A percentile compares a stretch with the other conserved stretches of the same genome.
These are phyloP conservation scores for Symphodus melops DNA, from an alignment of 2,113 vertebrate genomes.

Conservation along the genomic window DNA sequence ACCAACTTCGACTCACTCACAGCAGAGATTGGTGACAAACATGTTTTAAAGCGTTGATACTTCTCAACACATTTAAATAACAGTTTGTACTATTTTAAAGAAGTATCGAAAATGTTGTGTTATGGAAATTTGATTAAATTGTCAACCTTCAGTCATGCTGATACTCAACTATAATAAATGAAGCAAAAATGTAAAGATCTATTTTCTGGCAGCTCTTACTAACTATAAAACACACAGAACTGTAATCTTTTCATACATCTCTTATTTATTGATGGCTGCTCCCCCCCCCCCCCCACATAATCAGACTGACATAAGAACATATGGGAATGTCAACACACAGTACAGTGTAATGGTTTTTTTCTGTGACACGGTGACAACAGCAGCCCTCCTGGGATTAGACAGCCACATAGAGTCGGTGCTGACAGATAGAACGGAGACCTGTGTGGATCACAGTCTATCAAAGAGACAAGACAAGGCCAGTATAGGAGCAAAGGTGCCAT, in stretches of 20 bases:
- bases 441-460: constrained; percentile 9
- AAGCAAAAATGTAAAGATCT: too few relatives aligned
- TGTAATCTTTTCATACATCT: background rate
- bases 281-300: too few relatives aligned
- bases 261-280: background rate
- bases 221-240: background rate
- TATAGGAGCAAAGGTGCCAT: background rate
- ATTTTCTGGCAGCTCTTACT: background rate
- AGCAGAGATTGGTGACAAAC: too few relatives aligned
- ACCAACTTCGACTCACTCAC: too few relatives aligned
- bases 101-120: too few relatives aligned
- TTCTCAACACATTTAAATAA: too few relatives aligned
- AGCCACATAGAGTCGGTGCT: constrained; percentile 4
- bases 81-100: too few relatives aligned
- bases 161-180: too few relatives aligned
- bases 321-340: background rate
- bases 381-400: background rate
- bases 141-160: too few relatives aligned
- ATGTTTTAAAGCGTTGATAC: too few relatives aligned
- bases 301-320: constrained; percentile 8
- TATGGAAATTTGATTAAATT: too few relatives aligned
- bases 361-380: constrained; percentile 56
- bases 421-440: constrained; percentile 11
- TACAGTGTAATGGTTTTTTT: constrained; percentile 12
- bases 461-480: background rate